Evolutionary conservation across 2,888 invertebrate species (phyloP), one percentile per base, ranked within the genome.

Genomic region (Yponomeuta evonymella): DNA sequence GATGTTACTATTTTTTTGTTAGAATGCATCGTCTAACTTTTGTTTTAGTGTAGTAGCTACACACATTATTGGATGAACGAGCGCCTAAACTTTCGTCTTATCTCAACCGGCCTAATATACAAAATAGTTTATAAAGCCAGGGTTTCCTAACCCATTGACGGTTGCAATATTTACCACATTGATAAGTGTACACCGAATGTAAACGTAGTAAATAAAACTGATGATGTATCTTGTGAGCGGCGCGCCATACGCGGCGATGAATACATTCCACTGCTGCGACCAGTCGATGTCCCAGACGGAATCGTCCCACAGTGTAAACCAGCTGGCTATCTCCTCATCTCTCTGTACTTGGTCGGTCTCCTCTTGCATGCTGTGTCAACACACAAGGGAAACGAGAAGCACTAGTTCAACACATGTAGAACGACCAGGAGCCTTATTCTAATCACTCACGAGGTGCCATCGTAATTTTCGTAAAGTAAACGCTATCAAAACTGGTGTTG

Each of bases 151-250:
- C 5, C 43, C 5, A 8, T 43, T 43, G 5, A n/a, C 10, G 9
- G 10, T 23, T 63, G 23, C 8, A 65, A 67, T 36, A 67, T 84
- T 29, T 77, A 90, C 90, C 83, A 83, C 72, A 73, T 88, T 86
- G 11, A 81, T 62, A 29, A 85, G 48, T 62, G 86, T 86, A 11
- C 84, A 43, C 43, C 67, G 36, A 67, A 67, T 12, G 33, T 67
- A 67, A 67, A 67, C n/a, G 5, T 29, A n/a, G 6, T n/a, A n/a
- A n/a, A 67, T n/a, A 2, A 67, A n/a, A 67, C 67, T 67, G 43
- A 67, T 33, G 11, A 67, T 33, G 67, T n/a, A 33, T n/a, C n/a
- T 11, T 11, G 30, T 33, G n/a, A 43, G 10, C 36, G 33, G 36
- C 6, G 15, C 67, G 30, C 36, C 67, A n/a, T 67, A 67, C n/a